Conservation (phyloP, 1,140 invertebrate genomes). For the Drosophila asahinai region DNA sequence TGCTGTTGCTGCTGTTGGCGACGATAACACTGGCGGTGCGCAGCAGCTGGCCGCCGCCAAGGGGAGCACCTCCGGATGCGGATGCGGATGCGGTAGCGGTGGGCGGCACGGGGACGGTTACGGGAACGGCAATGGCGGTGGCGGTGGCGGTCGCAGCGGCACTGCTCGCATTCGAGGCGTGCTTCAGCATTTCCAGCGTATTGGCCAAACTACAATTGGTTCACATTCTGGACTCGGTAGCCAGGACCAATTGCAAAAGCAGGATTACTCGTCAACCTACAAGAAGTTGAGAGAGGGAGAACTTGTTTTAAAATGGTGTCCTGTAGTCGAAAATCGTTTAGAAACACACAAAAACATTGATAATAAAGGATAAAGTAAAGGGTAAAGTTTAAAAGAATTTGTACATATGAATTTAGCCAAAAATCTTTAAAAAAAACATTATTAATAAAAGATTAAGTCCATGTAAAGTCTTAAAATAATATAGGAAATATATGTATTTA, state of each 20-base stretch:
- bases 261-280: conserved; percentile 9
- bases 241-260: conserved; percentile 1
- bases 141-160: conserved; percentile 41
- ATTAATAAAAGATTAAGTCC: too few species aligned
- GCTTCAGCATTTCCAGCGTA: conserved; percentile 71
- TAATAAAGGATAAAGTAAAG: too few species aligned
- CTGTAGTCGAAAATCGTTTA: too few species aligned
- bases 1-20: conserved; percentile 18
- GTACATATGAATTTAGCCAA: too few species aligned
- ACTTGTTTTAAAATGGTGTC: background rate
- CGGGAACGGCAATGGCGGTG: conserved; percentile 14
- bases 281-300: background rate
- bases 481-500: background rate
- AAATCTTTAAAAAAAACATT: too few species aligned
- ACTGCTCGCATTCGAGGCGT: conserved; percentile 74
- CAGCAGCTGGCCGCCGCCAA: conserved; percentile 47
- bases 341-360: too few species aligned
- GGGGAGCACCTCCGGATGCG: conserved; percentile 19
- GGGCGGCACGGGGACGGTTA: conserved; percentile 5
- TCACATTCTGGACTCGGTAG: conserved; percentile 31
- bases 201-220: conserved; percentile 11
- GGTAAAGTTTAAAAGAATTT: too few species aligned
- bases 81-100: background rate
- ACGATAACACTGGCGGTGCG: conserved; percentile 39
- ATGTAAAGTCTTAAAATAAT: too few species aligned